Evolutionary conservation across 2,888 invertebrate genomes (phyloP), one percentile per base, ranked within the genome.

Genomic region (Argyra leucocephala): DNA sequence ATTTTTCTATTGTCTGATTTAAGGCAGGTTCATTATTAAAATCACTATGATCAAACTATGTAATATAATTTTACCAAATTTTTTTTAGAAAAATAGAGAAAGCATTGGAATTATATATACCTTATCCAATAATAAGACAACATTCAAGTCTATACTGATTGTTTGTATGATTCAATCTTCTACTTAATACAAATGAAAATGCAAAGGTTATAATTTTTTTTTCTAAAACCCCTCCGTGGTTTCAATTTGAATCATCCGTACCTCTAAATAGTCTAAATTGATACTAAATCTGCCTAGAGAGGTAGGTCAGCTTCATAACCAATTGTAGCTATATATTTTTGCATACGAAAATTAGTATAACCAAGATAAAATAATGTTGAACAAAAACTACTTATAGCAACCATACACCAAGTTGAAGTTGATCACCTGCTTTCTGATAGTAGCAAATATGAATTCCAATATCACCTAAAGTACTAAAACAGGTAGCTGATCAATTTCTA

Each of bases 251-350:
- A 79, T 96, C 94, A 64, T 93, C 83, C 81, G 92, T 92, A 73
- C 95, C 96, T 94, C 79, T 21, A 48, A 57, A 61, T 26, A 57
- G 2, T 12, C 15, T 24, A 22, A 65, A 24, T 31, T 59, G 37
- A 96, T 63, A 90, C 86, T 73, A 96, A 85, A 79, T 96, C 95
- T 64, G 96, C 95, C 79, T 94, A n/a, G n/a, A n/a, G 94, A 61
- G 96, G 96, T 77, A 98, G 84, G 79, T 96, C 96, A 69, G 93
- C 87, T 81, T 97, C 96, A 81, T 98, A 98, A 15, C 91, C 96
- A 71, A 97, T 84, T 4, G 95, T 91, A 65, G 93, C 93, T 6
- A 90, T 88, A 1, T 94, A 90, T 80, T 97, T 96, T 80, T 92
- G 91, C 79, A 93, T 87, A 73, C 93, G 84, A 75, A 92, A 85